These are phyloP conservation scores for Dreissena rostriformis DNA, from an alignment of 1,140 invertebrate species.

Conservation along the genomic window DNA sequence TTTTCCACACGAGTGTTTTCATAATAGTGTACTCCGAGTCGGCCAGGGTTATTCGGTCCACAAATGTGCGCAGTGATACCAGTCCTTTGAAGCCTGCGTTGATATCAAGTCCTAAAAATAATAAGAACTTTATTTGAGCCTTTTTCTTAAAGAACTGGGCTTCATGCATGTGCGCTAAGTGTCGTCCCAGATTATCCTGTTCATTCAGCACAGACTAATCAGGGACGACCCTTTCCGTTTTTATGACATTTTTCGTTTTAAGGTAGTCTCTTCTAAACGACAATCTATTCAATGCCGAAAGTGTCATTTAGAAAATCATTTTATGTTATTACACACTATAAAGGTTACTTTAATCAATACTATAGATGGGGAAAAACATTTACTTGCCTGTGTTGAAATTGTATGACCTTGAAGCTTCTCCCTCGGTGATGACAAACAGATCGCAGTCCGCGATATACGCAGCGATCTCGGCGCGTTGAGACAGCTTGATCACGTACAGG, in stretches of 20 bases:
- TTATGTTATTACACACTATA: not conserved
- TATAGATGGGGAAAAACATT: not conserved
- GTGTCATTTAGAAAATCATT: too few species aligned
- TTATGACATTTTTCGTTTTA: too few species aligned
- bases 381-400: conserved; percentile 77
- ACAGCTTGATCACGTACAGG: conserved; percentile 77
- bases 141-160: not conserved
- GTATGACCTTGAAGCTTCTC: conserved; percentile 72
- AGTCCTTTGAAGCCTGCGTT: conserved; percentile 74
- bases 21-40: conserved; percentile 72
- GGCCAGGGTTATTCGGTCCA: conserved; percentile 68
- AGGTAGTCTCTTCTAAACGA: too few species aligned
- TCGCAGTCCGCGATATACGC: conserved; percentile 76
- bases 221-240: too few species aligned
- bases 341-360: not conserved
- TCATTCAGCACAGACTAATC: too few species aligned
- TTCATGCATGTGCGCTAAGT: too few species aligned
- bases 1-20: conserved; percentile 69
- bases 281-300: too few species aligned
- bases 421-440: conserved; percentile 76
- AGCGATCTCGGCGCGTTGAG: conserved; percentile 72
- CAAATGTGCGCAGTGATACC: conserved; percentile 69
- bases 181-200: too few species aligned
- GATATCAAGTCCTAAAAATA: conserved; percentile 74
- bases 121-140: too few species aligned